phyloP scores from a whole-genome alignment of 2,888 invertebrate species.

The Chalcis sispes region DNA sequence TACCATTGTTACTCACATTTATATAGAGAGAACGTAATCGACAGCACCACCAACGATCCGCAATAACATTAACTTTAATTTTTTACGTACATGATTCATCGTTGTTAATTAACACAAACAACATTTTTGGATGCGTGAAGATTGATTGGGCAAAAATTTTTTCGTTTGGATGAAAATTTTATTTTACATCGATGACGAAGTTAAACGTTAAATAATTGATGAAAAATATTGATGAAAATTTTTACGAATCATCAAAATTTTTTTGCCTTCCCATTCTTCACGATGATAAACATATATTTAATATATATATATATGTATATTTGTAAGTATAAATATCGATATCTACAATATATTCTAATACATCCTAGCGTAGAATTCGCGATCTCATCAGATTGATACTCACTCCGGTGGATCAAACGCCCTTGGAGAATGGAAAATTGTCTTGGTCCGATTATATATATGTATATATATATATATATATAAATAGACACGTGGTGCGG shows the following conservation, averaged over 20 bases:
- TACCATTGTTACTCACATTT: conserved; percentile 50
- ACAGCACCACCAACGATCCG: conserved; percentile 40
- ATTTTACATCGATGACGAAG: too few species aligned
- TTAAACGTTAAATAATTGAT: too few species aligned
- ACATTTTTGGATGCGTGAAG: not conserved
- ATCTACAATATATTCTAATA: too few species aligned
- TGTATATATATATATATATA: too few species aligned
- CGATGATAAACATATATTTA: too few species aligned
- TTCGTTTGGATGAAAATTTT: too few species aligned
- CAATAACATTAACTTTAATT: conserved; percentile 13
- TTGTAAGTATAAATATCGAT: too few species aligned
- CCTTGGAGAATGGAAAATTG: conserved; percentile 33
- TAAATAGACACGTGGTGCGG: conserved; percentile 16
- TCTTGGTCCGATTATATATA: conserved; percentile 28
- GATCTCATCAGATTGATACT: conserved; percentile 45
- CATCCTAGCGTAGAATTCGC: conserved; percentile 4
- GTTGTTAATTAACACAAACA: conserved; percentile 28
- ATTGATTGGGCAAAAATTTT: conserved; percentile 9
- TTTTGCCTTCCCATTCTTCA: too few species aligned
- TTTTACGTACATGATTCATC: conserved; percentile 5
- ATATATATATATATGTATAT: too few species aligned
- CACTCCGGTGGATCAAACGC: conserved; percentile 42
- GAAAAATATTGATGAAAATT: too few species aligned
- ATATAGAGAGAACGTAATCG: conserved; percentile 32
- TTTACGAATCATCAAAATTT: too few species aligned